These are phyloP conservation scores for Plusia festucae DNA, from an alignment of 2,888 invertebrate genomes.

Conservation along the genomic window DNA sequence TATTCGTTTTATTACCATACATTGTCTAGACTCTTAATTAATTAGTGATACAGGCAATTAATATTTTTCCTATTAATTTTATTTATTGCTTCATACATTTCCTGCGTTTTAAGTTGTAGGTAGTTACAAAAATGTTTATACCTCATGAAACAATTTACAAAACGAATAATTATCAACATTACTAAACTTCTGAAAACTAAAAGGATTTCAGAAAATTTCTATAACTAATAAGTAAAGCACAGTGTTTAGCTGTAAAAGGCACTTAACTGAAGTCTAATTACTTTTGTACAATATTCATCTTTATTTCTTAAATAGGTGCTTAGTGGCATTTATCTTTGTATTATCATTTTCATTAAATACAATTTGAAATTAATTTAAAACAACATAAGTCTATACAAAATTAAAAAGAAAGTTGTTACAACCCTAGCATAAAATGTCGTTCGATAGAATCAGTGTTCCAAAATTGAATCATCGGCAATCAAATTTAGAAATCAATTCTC, in stretches of 20 bases:
- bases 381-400: no score
- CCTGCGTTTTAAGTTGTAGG: background rate
- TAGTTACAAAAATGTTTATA: no score
- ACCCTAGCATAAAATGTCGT: background rate
- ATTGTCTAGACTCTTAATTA: slow-evolving; percentile 7
- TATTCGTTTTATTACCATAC: background rate
- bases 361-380: no score
- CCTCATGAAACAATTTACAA: no score
- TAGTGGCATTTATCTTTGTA: no score
- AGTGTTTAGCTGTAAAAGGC: no score
- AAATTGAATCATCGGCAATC: slow-evolving; percentile 1
- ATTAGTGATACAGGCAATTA: background rate
- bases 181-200: no score
- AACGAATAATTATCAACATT: no score
- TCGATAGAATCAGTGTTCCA: background rate
- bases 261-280: background rate
- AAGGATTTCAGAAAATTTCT: no score
- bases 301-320: no score
- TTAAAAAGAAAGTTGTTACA: background rate
- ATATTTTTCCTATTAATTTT: slow-evolving; percentile 7
- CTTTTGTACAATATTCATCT: background rate
- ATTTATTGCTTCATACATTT: background rate
- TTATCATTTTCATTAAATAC: no score
- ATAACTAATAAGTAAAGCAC: no score
- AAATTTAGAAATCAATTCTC: background rate